Evolutionary conservation across 2,888 invertebrate species (phyloP), one percentile per base, ranked within the genome.

Genomic region (Artemia sinica): DNA sequence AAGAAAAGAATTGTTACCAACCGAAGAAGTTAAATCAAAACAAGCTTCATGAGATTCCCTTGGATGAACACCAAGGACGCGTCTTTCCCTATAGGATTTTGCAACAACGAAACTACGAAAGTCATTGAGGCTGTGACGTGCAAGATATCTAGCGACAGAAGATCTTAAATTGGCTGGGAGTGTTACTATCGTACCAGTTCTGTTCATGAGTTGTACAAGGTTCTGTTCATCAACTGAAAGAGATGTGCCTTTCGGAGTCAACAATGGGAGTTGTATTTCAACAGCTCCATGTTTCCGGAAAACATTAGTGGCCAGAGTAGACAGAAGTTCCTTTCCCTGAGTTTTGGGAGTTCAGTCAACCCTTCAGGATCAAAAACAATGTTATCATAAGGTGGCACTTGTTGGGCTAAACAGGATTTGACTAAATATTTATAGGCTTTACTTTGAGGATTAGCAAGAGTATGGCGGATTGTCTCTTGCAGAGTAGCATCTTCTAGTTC

Each of bases 1-100:
- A n/a, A 69, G 66, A 69, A 70, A 70, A 66, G 65, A 71, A 73
- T 74, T 76, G 81, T 86, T 86, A 70, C 84, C 81, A 71, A 81
- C 84, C 3, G 90, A 85, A 7, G 88, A 87, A 50, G 95, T 87
- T 71, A 96, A 89, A 77, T 96, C 96, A 78, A 94, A 94, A 2
- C 91, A 90, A 78, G 92, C 92, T 77, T 94, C 93, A 70, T 86
- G 85, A 18, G 89, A 82, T 79, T 95, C 93, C 72, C 87, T 83
- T 0, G 96, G 96, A 78, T 93, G 91, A 74, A 88, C 87, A 1
- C 91, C 90, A 72, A 77, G 77, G 9, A 80, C 78, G 74, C 80
- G 75, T 73, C 86, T 85, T 76, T 91, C 88, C 70, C 91, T 82
- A 76, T 86, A 96, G 1, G 95, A 92, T 68, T 88, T 83, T 74